Conservation (phyloP, 1,140 invertebrate genomes). For the Drosophila sp. region DNA sequence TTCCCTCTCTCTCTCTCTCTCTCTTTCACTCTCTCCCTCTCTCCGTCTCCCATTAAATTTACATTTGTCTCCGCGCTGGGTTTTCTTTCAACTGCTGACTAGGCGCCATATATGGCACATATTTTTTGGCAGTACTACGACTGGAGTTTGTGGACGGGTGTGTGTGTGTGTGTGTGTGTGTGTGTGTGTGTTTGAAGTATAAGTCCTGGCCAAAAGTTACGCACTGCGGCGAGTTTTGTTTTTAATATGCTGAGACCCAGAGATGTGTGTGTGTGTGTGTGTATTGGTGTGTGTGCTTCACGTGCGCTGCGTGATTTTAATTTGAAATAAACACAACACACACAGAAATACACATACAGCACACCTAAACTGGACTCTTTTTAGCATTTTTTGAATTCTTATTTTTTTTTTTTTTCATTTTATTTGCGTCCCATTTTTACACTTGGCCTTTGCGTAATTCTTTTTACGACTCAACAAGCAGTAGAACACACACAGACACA, state of each 20-base stretch:
- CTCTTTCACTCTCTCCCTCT: not conserved
- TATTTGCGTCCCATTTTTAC: constrained; percentile 45
- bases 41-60: constrained; percentile 39
- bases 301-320: constrained; percentile 80
- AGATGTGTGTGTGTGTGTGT: constrained; percentile 45
- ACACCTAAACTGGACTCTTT: constrained; percentile 27
- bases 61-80: constrained; percentile 41
- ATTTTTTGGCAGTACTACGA: constrained; percentile 45
- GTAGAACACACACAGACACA: constrained; percentile 55
- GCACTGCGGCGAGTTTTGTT: constrained; percentile 70
- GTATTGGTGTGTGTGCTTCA: constrained; percentile 47
- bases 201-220: constrained; percentile 67
- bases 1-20: not conserved
- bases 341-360: constrained; percentile 25
- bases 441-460: constrained; percentile 69
- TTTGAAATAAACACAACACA: constrained; percentile 67
- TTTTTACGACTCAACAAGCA: constrained; percentile 82
- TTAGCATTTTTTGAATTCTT: constrained; percentile 45
- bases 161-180: constrained; percentile 2
- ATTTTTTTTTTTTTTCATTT: constrained; percentile 52
- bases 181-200: constrained; percentile 24
- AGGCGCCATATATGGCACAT: constrained; percentile 43
- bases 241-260: constrained; percentile 72
- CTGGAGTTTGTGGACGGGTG: not conserved
- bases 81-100: constrained; percentile 48